Evolutionary conservation across 2,888 invertebrate species (phyloP), one percentile per base, ranked within the genome.

Genomic region (Pollenia labialis): DNA sequence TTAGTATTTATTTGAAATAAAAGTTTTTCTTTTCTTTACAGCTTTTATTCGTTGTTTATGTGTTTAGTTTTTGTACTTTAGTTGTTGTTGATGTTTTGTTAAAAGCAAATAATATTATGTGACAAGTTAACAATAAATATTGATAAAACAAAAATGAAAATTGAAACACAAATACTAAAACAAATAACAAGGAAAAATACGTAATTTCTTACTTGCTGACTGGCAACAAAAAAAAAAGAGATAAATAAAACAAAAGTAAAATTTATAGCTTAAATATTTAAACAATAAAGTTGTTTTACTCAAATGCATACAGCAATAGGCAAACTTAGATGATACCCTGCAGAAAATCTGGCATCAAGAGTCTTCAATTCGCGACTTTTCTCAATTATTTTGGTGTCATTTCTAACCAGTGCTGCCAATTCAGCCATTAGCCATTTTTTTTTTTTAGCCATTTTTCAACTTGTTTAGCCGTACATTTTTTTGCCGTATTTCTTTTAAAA

Each of bases 81-180:
- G 11, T 42, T 16, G 4, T 40, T 14, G 54, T 72, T 75, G 79
- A 79, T 54, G 69, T 69, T 50, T 50, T 44, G 54, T 72, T 75
- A 82, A 79, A 56, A 79, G 79, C 74, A 79, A 75, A 82, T 75
- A 81, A 83, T 80, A 80, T 83, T 84, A 68, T 84, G 84, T 87
- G 87, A 84, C 87, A 87, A 74, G 72, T 71, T 42, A 60, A 68
- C 81, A 76, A 84, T 87, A 84, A 87, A 87, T 84, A 81, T 87
- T 87, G 87, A 87, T 87, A 84, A 87, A 84, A 77, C 71, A 66
- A 60, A 81, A 84, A 66, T 76, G 81, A 69, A 79, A 82, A 82
- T 74, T 77, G 66, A 64, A 71, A 74, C 23, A 66, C 46, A 80
- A 71, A 58, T 23, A 44, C 44, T 52, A 76, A 56, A 75, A 66